These are phyloP conservation scores for Melanaphis sacchari DNA, from an alignment of 1,140 invertebrate genomes.

Conservation along the genomic window DNA sequence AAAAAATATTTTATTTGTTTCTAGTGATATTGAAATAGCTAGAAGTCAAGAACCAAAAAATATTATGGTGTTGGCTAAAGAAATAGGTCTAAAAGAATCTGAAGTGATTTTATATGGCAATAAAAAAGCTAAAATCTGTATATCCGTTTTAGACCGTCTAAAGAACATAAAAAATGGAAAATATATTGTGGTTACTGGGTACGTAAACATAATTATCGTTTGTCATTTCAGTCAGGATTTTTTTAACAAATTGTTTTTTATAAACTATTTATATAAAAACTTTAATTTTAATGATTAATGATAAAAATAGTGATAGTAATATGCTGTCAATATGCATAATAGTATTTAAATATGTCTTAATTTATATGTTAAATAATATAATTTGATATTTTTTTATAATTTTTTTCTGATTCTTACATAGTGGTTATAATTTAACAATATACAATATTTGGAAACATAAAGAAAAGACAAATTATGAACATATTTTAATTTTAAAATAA, in stretches of 20 bases:
- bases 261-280: no score
- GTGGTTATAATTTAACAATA: neutral
- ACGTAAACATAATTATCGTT: conserved; percentile 61
- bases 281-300: neutral
- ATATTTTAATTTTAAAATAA: neutral
- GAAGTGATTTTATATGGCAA: conserved; percentile 92
- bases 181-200: conserved; percentile 95
- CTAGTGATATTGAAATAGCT: conserved; percentile 88
- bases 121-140: conserved; percentile 94
- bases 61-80: conserved; percentile 77
- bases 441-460: neutral
- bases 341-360: neutral
- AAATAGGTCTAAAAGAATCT: conserved; percentile 81
- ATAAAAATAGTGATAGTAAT: neutral
- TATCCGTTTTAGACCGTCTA: conserved; percentile 82
- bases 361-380: neutral
- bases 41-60: conserved; percentile 87
- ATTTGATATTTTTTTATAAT: neutral
- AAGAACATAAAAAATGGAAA: conserved; percentile 78
- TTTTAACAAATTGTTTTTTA: neutral
- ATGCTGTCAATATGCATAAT: neutral
- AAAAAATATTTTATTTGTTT: conserved; percentile 26
- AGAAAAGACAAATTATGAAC: neutral
- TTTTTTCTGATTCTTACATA: neutral
- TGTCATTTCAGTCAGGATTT: neutral